Percentiles rank a stretch among this genome's conserved stretches.
Conservation (phyloP, 2,888 invertebrate genomes). For the Heliconius ismenius region DNA sequence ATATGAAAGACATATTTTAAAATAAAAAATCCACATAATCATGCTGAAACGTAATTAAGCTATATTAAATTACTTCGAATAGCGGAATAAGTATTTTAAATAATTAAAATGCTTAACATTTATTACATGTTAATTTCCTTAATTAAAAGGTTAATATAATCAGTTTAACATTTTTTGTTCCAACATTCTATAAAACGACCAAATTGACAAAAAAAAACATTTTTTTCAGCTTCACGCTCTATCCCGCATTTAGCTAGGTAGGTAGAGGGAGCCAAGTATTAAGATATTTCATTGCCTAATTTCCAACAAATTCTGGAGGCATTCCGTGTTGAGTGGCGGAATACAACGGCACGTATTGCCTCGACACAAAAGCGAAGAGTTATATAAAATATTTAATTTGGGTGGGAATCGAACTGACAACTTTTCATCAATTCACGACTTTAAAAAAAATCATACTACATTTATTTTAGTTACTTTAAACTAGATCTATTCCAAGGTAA, state of each 20-base stretch:
- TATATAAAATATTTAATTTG: no score
- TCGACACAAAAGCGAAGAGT: no score
- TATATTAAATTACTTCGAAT: neutral
- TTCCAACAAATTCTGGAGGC: no score
- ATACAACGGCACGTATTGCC: no score
- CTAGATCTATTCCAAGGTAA: neutral
- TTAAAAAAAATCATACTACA: neutral
- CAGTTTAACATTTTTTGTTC: neutral
- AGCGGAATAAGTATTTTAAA: neutral
- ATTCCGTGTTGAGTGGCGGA: no score
- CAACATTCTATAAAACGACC: neutral
- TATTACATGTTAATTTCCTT: neutral
- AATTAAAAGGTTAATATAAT: neutral
- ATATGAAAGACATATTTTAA: neutral
- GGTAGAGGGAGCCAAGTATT: no score
- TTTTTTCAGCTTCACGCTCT: no score
- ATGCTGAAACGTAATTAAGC: neutral
- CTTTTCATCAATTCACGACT: no score
- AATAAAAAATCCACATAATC: neutral
- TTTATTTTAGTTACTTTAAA: neutral
- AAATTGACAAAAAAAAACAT: no score
- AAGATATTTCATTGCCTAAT: no score
- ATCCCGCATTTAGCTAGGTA: no score
- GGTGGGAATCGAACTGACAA: no score
- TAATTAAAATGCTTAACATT: neutral